Base-by-base conservation (phyloP, 1,140 invertebrate genomes). In the Aphelenchoides besseyi region DNA sequence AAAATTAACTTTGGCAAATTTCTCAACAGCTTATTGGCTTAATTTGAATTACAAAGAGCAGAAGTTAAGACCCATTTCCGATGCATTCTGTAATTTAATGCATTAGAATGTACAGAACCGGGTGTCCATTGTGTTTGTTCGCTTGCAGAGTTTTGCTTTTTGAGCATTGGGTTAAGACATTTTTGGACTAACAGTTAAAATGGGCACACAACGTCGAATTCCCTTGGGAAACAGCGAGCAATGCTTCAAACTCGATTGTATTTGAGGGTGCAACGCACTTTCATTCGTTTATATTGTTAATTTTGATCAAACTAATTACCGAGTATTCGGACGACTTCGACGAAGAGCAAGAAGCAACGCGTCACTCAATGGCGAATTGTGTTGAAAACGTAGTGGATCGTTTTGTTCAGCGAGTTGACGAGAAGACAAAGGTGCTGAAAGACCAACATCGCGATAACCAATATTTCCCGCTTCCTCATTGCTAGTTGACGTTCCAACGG, bases 301-400 rank as follows among this genome's bases (percentile, higher is more conserved):
- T n/a, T n/a, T n/a, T n/a, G n/a, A n/a, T n/a, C n/a, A n/a, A n/a
- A n/a, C n/a, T n/a, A n/a, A n/a, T 63, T 33, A 73, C 72, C 72
- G 61, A n/a, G 72, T 73, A 48, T 73, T 72, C 23, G 72, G 72
- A 18, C 72, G 71, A 35, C 70, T 73, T 37, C 72, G 55, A 5
- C 72, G 71, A 3, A 73, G 71, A 16, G 72, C 72, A 26, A 73
- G 61, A 23, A 73, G 57, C 32, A 73, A 71, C 18, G 72, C 36
- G 30, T 73, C 72, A 35, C 63, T 69, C 29, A 70, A 41, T 9
- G 69, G 61, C 32, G 69, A 70, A 30, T 66, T 66, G 55, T 59
- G 55, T 8, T 48, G 41, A 23, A 8, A 59, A 33, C 18, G 55
- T 33, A 23, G 5, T 33, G 5, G 55, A 18, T 59, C 55, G 55